These are phyloP conservation scores for Euclidia mi DNA, from an alignment of 2,888 invertebrate genomes.

Conservation along the genomic window DNA sequence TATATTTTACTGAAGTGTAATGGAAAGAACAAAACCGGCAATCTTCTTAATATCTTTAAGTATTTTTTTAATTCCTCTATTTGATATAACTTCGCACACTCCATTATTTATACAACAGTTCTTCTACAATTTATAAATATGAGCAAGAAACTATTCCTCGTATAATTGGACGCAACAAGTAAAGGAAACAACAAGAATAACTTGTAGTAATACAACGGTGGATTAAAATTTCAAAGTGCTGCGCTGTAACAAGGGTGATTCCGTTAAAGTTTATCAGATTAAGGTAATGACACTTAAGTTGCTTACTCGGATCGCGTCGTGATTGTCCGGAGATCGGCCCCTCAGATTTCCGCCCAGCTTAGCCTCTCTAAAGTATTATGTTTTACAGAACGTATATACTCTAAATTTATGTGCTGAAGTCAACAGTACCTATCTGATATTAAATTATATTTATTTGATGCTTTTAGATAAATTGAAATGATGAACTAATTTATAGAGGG, in stretches of 20 bases:
- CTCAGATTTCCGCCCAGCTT: conserved; percentile 52
- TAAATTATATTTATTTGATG: no score
- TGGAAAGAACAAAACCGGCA: no score
- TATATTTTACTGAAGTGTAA: no score
- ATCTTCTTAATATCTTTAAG: no score
- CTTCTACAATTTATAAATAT: no score
- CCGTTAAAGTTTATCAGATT: conserved; percentile 40
- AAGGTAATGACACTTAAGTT: conserved; percentile 27
- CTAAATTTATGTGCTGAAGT: conserved; percentile 21
- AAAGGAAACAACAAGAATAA: conserved; percentile 9
- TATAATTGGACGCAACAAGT: conserved; percentile 24
- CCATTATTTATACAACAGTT: no score
- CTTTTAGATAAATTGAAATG: no score
- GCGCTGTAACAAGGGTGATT: conserved; percentile 16
- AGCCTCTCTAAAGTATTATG: conserved; percentile 44
- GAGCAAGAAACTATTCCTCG: neutral
- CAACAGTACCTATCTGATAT: conserved; percentile 19
- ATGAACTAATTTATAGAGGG: no score
- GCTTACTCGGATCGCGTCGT: conserved; percentile 55
- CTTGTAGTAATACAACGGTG: conserved; percentile 10
- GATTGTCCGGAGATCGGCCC: conserved; percentile 59
- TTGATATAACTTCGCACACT: no score
- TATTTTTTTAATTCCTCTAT: no score
- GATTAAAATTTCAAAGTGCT: conserved; percentile 23
- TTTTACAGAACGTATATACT: conserved; percentile 31